Conservation (phyloP, 2,888 invertebrate genomes). For the Eristalis arbustorum region DNA sequence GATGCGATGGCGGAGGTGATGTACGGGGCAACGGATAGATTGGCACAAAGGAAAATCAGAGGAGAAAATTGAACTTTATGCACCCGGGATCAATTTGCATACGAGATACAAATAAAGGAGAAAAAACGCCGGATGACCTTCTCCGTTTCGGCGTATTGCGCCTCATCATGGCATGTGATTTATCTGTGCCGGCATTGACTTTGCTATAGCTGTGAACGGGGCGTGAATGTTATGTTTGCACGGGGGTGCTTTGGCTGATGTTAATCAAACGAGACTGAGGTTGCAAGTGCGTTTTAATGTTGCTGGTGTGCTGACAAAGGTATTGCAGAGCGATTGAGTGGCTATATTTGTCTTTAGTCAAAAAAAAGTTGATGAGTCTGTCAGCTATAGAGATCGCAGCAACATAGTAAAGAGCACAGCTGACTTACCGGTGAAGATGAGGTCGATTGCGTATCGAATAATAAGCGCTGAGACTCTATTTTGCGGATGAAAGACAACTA, state of each 20-base stretch:
- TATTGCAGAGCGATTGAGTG: too few relatives aligned
- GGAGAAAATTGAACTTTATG: conserved; percentile 48
- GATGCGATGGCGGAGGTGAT: neutral
- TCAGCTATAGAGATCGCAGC: too few relatives aligned
- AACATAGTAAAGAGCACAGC: too few relatives aligned
- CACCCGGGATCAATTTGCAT: conserved; percentile 37
- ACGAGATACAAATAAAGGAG: conserved; percentile 33
- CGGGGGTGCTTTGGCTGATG: neutral
- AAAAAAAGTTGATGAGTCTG: too few relatives aligned
- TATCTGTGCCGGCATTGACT: conserved; percentile 47
- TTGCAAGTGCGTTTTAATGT: neutral
- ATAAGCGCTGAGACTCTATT: too few relatives aligned
- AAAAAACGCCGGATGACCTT: conserved; percentile 40
- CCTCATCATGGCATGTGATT: conserved; percentile 51
- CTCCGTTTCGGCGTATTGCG: conserved; percentile 49
- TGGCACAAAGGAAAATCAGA: neutral
- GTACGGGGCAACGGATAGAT: neutral
- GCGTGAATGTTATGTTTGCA: neutral
- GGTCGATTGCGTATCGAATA: too few relatives aligned
- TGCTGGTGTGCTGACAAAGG: neutral
- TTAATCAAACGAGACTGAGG: neutral
- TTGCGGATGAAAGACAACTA: too few relatives aligned
- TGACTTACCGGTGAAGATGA: too few relatives aligned
- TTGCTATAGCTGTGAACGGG: conserved; percentile 4
- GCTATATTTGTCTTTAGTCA: too few relatives aligned